Evolutionary conservation across 2,113 vertebrate species (phyloP), one percentile per base, ranked within the genome.

Genomic region (Canis aureus): DNA sequence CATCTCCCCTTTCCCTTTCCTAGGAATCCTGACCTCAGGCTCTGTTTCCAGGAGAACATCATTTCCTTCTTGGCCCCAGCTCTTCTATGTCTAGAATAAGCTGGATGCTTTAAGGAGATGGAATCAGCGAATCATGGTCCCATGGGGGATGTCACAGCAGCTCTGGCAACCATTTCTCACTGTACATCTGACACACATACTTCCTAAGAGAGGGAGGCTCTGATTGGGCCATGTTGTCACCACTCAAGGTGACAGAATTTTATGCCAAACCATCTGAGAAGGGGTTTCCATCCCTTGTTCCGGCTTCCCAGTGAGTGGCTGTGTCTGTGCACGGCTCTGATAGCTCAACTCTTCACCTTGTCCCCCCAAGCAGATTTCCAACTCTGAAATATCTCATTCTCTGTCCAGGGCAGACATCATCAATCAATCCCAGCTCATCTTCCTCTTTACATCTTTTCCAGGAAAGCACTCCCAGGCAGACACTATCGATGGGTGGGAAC

Each of bases 151-250:
- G 0, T 20, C 35, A 27, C 55, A n/a, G 53, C 10, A 13, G 10
- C 59, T 49, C 73, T 10, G 19, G 38, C 11, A 17, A 69, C 35
- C 32, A 0, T 0, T 4, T 80, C 55, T 73, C 43, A 5, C 16
- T 10, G 19, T 11, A 10, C 5, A 3, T 29, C 20, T 85, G n/a
- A 29, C 22, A 8, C 0, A 0, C 5, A 8, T 0, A 16, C 53
- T 49, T 71, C 38, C 73, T 22, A 22, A 32, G 64, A 64, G 43
- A 64, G 4, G 13, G 22, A 12, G n/a, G 27, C 29, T 20, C 49
- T 19, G n/a, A 38, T 38, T 53, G 9, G 13, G 43, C 2, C 60
- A 32, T n/a, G 66, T 62, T 2, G 20, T 85, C 57, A 16, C 25
- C 25, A 7, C 51, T 57, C 5, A 1, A 8, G 3, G 8, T 5